Percentiles rank a stretch among this genome's conserved stretches.
Conservation (phyloP, 2,888 invertebrate species). For the Embidobia sp. region DNA sequence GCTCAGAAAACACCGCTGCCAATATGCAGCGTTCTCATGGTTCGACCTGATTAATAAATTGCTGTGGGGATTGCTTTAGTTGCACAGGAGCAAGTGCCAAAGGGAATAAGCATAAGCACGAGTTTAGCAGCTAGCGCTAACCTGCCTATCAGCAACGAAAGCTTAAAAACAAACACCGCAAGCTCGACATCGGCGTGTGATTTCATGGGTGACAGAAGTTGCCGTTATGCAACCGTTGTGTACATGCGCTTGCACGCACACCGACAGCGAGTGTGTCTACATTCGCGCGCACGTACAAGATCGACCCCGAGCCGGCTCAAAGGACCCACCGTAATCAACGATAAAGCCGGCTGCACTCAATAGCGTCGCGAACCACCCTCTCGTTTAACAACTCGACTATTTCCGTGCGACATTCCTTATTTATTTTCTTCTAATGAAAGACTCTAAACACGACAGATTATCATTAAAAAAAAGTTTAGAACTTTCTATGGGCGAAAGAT, state of each 20-base stretch:
- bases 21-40: no score
- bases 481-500: no score
- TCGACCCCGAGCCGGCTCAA: constrained; percentile 19
- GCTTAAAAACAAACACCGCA: constrained; percentile 44
- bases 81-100: not conserved
- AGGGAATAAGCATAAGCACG: not conserved
- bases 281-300: constrained; percentile 1
- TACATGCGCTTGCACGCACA: constrained; percentile 19
- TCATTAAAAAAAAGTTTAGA: no score
- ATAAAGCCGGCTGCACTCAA: constrained; percentile 19
- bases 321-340: constrained; percentile 46
- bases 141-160: constrained; percentile 6
- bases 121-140: constrained; percentile 8
- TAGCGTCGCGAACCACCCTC: constrained; percentile 29
- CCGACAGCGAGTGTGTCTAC: not conserved
- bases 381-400: constrained; percentile 15
- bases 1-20: not conserved
- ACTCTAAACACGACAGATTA: not conserved
- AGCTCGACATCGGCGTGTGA: constrained; percentile 8
- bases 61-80: constrained; percentile 24
- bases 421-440: constrained; percentile 26
- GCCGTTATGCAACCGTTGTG: constrained; percentile 21
- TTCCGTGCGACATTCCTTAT: constrained; percentile 23
- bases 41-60: constrained; percentile 21
- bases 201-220: constrained; percentile 45